Evolutionary conservation across 2,113 vertebrate genomes (phyloP), one percentile per base, ranked within the genome.

Genomic region (Cyanoderma ruficeps): DNA sequence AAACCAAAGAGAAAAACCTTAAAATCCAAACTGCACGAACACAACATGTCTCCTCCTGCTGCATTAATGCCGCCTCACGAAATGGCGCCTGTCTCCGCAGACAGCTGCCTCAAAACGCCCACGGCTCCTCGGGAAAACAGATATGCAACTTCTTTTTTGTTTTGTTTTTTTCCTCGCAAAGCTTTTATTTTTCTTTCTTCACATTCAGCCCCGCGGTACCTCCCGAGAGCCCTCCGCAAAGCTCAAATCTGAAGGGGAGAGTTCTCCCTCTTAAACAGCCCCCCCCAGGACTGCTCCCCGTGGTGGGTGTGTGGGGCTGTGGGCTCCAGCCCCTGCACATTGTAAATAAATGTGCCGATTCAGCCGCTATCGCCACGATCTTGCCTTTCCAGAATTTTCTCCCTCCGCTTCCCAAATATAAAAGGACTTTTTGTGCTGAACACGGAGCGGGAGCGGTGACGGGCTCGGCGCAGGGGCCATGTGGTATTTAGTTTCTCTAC

Each of bases 401-500:
- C 83, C 71, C 91, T 87, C 90, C 6, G 33, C 44, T 86, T 94
- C 83, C 72, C 81, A 94, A 90, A 94, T 79, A 95, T 89, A 95
- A 96, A 96, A 85, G 79, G 52, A 72, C 63, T 81, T 83, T 89
- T 80, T 96, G 93, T 95, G 69, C 56, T 63, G 68, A 83, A 64
- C n/a, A 25, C 33, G 7, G 70, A 35, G 93, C 89, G 16, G 53
- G 72, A 92, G 82, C 60, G 30, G 23, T 33, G 88, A 82, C 52
- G 87, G 70, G 89, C 85, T 93, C 78, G 20, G 93, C 23, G n/a
- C 63, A 91, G 80, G 76, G 90, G 63, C 91, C 89, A 90, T 92
- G 94, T 95, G 86, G 93, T 94, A 89, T 96, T 95, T 74, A 74
- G 95, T 97, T 97, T 97, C 96, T 93, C 79, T 90, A 71, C 63